These are phyloP conservation scores for Eleutherodactylus coqui DNA, from an alignment of 2,797 vertebrate genomes.

Conservation along the genomic window DNA sequence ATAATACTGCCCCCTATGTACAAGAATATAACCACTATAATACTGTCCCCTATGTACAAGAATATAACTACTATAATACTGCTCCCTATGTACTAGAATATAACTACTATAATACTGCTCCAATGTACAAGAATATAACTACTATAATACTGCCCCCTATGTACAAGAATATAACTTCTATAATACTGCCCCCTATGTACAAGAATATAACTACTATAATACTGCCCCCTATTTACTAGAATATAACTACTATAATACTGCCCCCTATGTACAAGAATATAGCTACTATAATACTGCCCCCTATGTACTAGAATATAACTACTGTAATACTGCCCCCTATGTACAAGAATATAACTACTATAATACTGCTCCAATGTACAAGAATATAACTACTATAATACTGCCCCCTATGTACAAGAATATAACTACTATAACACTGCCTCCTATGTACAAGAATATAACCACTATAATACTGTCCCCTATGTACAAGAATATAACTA, in stretches of 20 bases:
- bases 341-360: constrained; percentile 28
- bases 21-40: constrained; percentile 30
- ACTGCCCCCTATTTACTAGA: neutral
- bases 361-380: neutral
- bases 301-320: constrained; percentile 11
- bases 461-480: too few species aligned
- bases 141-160: too few species aligned
- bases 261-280: too few species aligned
- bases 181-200: too few species aligned
- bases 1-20: constrained; percentile 16
- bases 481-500: too few species aligned
- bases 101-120: constrained; percentile 14
- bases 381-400: constrained; percentile 14
- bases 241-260: constrained; percentile 4
- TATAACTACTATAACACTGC: constrained; percentile 18
- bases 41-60: neutral
- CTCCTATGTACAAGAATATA: neutral
- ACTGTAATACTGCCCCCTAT: constrained; percentile 12
- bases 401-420: neutral
- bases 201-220: constrained; percentile 4
- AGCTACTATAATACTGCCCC: too few species aligned
- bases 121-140: neutral
- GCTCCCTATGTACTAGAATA: neutral
- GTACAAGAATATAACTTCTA: too few species aligned
- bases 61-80: constrained; percentile 12